These are phyloP conservation scores for Drosophila pegasa DNA, from an alignment of 2,888 invertebrate genomes.

Conservation along the genomic window DNA sequence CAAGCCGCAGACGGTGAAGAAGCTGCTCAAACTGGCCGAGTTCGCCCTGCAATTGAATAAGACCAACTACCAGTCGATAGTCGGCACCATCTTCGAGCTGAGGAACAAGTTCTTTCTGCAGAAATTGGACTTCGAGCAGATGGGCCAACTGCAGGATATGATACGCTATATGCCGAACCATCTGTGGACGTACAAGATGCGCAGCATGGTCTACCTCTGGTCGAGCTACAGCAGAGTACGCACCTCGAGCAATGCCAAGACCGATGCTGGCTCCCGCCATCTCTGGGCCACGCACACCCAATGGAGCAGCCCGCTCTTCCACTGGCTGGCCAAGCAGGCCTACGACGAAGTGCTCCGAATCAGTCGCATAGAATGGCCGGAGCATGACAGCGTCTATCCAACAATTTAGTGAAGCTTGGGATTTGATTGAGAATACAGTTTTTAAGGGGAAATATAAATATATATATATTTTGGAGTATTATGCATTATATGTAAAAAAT, in stretches of 20 bases:
- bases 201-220: conserved; percentile 58
- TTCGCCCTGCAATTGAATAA: conserved; percentile 18
- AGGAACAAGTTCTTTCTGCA: conserved; percentile 27
- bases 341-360: conserved; percentile 44
- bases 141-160: conserved; percentile 35
- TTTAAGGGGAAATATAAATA: too few species aligned
- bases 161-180: conserved; percentile 54
- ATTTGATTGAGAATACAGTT: background rate
- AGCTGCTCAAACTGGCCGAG: background rate
- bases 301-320: conserved; percentile 50
- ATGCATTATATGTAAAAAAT: too few species aligned
- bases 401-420: background rate
- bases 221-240: conserved; percentile 27
- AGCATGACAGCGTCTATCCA: conserved; percentile 28
- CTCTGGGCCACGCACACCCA: background rate
- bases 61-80: conserved; percentile 22
- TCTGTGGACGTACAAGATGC: conserved; percentile 56
- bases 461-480: too few species aligned
- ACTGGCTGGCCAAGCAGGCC: conserved; percentile 58
- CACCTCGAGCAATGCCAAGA: background rate
- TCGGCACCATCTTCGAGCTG: conserved; percentile 39
- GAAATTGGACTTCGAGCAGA: background rate
- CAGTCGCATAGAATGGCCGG: conserved; percentile 53
- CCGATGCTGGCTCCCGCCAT: background rate
- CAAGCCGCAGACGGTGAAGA: background rate